Base-by-base conservation (phyloP, 2,888 invertebrate species). In the Neoitamus cyanurus region DNA sequence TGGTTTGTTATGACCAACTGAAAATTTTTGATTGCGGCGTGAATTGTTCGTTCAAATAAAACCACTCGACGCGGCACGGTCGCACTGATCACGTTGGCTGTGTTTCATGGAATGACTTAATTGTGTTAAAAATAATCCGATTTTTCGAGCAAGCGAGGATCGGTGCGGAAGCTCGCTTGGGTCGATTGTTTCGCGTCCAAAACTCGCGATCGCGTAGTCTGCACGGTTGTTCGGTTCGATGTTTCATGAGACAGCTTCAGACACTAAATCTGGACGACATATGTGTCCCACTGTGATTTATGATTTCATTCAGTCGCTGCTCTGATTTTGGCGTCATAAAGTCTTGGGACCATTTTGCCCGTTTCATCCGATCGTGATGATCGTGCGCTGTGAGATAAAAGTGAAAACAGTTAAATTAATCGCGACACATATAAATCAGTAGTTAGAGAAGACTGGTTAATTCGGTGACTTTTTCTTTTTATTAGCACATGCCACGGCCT, bases 381-480 rank as follows among this genome's bases (percentile, higher is more conserved):
- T 73, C 34, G 73, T 6, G 1, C 20, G 36, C 42, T 13, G 28
- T 42, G 46, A 75, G 28, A 75, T 73, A 34, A 75, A 46, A 75
- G 75, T 75, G 75, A 75, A 75, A 75, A 75, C 46, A 75, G 34
- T 75, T 7, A 13, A 37, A 42, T 75, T 42, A 75, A 73, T 15
- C 20, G 36, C 13, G 28, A 28, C 73, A 73, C 13, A n/a, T 73
- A 73, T 36, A 36, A n/a, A 36, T 34, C 73, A 42, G 48, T 13
- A 25, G 36, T 75, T 75, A 25, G 15, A 15, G 75, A 13, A 42
- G 75, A 75, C 75, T 42, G 75, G 75, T 75, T 75, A 75, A 30
- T 37, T 75, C 13, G 9, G 75, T 46, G 42, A 28, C 5, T 13
- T 42, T 75, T 75, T 75, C n/a, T 15, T 73, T 15, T 70, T 58